phyloP scores from a whole-genome alignment of 2,797 vertebrate genomes.

The Mionectes olivaceus region DNA sequence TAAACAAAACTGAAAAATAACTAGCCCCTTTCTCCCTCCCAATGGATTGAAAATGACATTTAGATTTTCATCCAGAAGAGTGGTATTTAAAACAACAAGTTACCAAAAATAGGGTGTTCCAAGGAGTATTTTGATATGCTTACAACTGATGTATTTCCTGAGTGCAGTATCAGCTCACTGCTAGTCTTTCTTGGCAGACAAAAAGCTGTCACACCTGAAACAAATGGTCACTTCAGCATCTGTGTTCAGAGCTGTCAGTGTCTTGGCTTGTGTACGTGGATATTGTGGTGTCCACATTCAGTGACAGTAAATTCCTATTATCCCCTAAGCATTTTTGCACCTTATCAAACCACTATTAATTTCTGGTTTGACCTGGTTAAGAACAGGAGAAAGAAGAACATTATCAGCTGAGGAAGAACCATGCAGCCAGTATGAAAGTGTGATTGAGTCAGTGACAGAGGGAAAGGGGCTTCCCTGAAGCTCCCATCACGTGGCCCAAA shows the following conservation, averaged over 20 bases:
- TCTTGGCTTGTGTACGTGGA: accelerated
- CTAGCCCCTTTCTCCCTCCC: not conserved
- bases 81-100: not conserved
- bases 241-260: accelerated
- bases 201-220: not conserved
- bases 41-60: not conserved
- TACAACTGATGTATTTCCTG: not conserved
- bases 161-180: not conserved
- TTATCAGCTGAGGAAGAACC: not conserved
- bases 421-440: not conserved
- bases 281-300: not conserved
- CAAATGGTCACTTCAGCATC: not conserved
- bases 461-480: not conserved
- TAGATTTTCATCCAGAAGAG: not conserved
- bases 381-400: not conserved
- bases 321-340: not conserved
- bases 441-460: not conserved
- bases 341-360: not conserved
- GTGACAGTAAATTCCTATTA: not conserved
- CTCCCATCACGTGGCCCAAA: not conserved
- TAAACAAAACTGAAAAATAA: slow-evolving; percentile 4
- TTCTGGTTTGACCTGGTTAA: not conserved
- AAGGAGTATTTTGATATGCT: not conserved
- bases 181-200: not conserved
- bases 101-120: not conserved